Base-by-base conservation (phyloP, 2,888 invertebrate species). In the Cheilosia soror region DNA sequence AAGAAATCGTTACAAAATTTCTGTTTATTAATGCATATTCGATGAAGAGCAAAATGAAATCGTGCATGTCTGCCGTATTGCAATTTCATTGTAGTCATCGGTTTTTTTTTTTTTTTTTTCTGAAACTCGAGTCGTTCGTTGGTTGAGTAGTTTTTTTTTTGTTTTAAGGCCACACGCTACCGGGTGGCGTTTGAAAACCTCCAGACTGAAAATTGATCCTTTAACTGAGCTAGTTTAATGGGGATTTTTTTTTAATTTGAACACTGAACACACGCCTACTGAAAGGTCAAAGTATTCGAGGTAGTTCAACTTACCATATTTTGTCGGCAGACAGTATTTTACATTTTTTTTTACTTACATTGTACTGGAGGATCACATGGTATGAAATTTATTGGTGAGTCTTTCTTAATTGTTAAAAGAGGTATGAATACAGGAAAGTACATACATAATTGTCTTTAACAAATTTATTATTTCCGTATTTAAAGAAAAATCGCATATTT, bases 221-320 rank as follows among this genome's bases (percentile, higher is more conserved):
- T 55, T 33, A 55, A 42, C 9, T 11, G 53, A 55, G n/a, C 37
- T 33, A 5, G 25, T 42, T 53, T 63, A 2, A 7, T 65, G 51
- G 37, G 15, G n/a, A 15, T 42, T 53, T 29, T 65, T 49, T 20
- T 20, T 20, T 20, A 20, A 20, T n/a, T n/a, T n/a, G n/a, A n/a
- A n/a, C n/a, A n/a, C n/a, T 5, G 11, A 47, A 47, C 55, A 75
- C 73, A 65, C 29, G 55, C 55, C 63, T 47, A 57, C 47, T 40
- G 13, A 25, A 6, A 25, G 66, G 66, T 57, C 58, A 76, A 75
- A 65, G 73, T 65, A 63, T 47, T 47, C 4, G 6, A 42, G 66
- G 76, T 66, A 51, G 33, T 76, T 76, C 49, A 66, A 76, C 76
- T 51, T 51, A 1, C 9, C 4, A 20, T 11, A 20, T 11, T 11